A percentile compares a stretch with the other conserved stretches of the same genome.
These are phyloP conservation scores for Porites cylindrica DNA, from an alignment of 92 coral and sea anemone genomes.

Conservation along the genomic window DNA sequence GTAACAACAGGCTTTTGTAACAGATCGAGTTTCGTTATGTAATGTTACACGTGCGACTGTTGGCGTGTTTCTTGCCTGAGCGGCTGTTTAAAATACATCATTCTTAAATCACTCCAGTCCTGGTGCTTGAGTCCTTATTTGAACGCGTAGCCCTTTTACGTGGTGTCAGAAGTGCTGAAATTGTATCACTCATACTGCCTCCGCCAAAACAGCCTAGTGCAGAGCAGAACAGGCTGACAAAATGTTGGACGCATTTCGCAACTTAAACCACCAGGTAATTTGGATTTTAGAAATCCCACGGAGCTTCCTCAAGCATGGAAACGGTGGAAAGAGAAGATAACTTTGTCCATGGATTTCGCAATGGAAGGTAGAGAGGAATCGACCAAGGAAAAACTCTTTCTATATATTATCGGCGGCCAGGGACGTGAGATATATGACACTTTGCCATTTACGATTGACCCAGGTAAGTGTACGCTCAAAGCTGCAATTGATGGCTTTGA, in stretches of 20 bases:
- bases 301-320: constrained; percentile 42
- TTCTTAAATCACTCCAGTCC: too few relatives aligned
- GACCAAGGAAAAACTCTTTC: constrained; percentile 30
- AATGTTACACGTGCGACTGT: too few relatives aligned
- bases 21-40: too few relatives aligned
- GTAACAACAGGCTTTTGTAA: too few relatives aligned
- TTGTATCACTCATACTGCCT: not conserved
- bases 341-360: constrained; percentile 22
- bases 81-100: too few relatives aligned
- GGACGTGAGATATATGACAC: constrained; percentile 23
- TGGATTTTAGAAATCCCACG: constrained; percentile 12
- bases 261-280: constrained; percentile 28
- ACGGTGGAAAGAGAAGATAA: constrained; percentile 32
- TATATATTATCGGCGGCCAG: constrained; percentile 7
- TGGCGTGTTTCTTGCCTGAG: too few relatives aligned
- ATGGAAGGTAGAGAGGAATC: constrained; percentile 4
- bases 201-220: not conserved
- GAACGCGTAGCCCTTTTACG: not conserved
- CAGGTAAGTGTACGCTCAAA: constrained; percentile 15
- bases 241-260: not conserved
- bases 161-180: not conserved
- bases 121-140: too few relatives aligned
- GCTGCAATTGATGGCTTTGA: constrained; percentile 47
- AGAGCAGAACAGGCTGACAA: not conserved
- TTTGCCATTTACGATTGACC: not conserved